Evolutionary conservation across 2,113 vertebrate genomes (phyloP).

Genomic region (Microcebus griseorufus): DNA sequence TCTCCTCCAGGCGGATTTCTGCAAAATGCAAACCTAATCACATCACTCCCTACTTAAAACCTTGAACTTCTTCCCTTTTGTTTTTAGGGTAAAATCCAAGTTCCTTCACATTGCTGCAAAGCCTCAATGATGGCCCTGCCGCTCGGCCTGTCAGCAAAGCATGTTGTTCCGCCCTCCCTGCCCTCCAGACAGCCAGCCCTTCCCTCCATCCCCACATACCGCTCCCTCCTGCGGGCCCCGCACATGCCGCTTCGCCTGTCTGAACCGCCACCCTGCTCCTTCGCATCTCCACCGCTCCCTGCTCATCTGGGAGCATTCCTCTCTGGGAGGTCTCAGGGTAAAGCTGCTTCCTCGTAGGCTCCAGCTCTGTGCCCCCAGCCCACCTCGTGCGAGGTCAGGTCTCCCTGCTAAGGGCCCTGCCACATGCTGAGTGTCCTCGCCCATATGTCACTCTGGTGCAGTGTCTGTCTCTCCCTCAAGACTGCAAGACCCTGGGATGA

Average conservation of each 20-base stretch:
- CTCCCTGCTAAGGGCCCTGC: not conserved
- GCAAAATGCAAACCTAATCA: not conserved
- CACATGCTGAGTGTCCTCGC: not conserved
- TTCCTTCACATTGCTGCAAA: not conserved
- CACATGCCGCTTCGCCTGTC: too few relatives aligned
- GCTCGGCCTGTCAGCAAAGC: rapidly evolving
- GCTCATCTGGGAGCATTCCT: not conserved
- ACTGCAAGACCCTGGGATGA: not conserved
- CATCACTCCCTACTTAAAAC: rapidly evolving
- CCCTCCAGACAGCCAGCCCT: not conserved
- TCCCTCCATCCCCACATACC: not conserved
- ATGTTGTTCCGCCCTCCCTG: not conserved
- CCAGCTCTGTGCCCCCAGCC: not conserved
- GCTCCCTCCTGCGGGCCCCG: too few relatives aligned
- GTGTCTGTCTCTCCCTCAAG: not conserved
- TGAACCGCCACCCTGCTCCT: rapidly evolving
- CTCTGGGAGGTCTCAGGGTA: not conserved
- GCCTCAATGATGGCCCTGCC: rapidly evolving
- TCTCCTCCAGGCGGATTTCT: not conserved
- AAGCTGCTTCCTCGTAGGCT: not conserved
- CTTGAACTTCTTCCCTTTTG: not conserved
- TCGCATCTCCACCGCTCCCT: rapidly evolving
- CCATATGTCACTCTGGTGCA: rapidly evolving
- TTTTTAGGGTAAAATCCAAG: not conserved
- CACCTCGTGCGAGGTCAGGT: rapidly evolving